Evolutionary conservation across 2,888 invertebrate genomes (phyloP), one percentile per base, ranked within the genome.

Genomic region (Megastigmus dorsalis): DNA sequence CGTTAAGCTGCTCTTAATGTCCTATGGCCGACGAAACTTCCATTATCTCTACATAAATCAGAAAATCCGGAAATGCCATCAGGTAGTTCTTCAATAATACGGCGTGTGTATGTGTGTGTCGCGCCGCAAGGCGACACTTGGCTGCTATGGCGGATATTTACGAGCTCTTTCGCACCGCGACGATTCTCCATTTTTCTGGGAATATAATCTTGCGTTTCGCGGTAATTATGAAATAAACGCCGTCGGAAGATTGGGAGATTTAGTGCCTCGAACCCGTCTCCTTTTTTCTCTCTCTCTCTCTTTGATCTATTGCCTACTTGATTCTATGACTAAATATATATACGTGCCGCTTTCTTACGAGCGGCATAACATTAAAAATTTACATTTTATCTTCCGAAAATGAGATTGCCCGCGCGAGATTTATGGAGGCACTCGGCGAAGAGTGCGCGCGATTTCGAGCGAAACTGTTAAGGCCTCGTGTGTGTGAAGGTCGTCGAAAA

Each of bases 1-100:
- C 62, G 68, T 69, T 69, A 59, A 63, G 48, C n/a, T 18, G 23
- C 43, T 54, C 26, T 60, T 69, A 69, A 72, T 69, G 73, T 69
- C 13, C 20, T 10, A 10, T 10, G 10, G 15, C 45, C 18, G 20
- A n/a, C 52, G 41, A 26, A 54, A n/a, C n/a, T n/a, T n/a, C 65
- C 59, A 72, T 74, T 74, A 74, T 74, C 71, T 26, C 18, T 3
- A 36, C 63, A 50, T 77, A 77, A 77, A 77, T 77, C 77, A 74
- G 74, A 38, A 68, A 68, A 74, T 77, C 77, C 74, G 77, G 77
- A 77, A 77, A 77, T 74, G 68, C 74, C 74, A 38, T 48, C 60
- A 60, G 54, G 54, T 52, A 60, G 50, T 52, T 43, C 60, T 63
- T 73, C 72, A 63, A 63, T 66, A 28, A 5, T 13, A 13, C 43